phyloP scores from a whole-genome alignment of 2,797 vertebrate genomes.

The Rhabdophis nuchalis region DNA sequence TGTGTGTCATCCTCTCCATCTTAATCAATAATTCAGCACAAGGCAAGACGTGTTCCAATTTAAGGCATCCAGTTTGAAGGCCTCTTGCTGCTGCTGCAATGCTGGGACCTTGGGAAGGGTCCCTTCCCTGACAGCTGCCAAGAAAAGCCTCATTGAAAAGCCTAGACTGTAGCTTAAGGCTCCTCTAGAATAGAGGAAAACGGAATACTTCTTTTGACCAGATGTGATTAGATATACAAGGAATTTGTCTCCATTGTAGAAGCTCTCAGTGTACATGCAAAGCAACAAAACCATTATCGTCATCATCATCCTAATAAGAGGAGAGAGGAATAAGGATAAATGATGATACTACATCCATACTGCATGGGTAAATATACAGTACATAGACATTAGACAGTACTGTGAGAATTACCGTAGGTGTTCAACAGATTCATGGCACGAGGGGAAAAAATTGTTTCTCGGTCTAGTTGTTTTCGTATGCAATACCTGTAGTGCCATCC shows the following conservation, averaged over 20 bases:
- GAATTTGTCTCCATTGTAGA: neutral
- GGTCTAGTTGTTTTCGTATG: neutral
- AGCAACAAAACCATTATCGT: neutral
- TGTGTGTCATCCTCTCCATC: constrained; percentile 46
- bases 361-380: too few species aligned
- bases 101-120: constrained; percentile 24
- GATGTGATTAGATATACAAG: neutral
- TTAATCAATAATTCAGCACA: constrained; percentile 62
- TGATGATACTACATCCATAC: too few species aligned
- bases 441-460: neutral
- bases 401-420: too few species aligned
- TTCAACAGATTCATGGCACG: neutral
- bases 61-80: constrained; percentile 47
- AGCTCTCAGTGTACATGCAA: neutral
- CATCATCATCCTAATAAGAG: neutral
- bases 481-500: neutral
- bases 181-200: neutral
- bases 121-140: neutral
- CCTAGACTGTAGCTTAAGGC: neutral
- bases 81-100: constrained; percentile 55
- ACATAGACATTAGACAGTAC: too few species aligned
- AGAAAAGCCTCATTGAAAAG: neutral
- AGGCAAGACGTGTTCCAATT: constrained; percentile 46
- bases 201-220: neutral
- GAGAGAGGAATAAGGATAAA: too few species aligned